Percentiles rank a stretch among this genome's conserved stretches.
Evolutionary conservation across 2,797 vertebrate species (phyloP).

Genomic region (Borostomias antarcticus): DNA sequence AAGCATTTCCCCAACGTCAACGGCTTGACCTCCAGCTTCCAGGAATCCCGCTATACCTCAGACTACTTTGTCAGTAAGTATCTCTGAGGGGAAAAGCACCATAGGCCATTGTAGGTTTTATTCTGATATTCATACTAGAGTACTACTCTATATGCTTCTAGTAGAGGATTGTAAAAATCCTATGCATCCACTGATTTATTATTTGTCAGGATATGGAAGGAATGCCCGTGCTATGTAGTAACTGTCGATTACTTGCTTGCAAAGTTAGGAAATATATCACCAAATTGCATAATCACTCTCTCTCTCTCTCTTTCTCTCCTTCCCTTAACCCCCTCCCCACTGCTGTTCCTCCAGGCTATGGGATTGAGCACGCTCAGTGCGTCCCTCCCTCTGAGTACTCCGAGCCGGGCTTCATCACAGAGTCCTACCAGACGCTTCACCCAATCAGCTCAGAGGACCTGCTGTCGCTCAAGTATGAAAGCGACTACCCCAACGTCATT

Average conservation of each 20-base stretch:
- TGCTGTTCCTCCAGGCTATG: constrained; percentile 83
- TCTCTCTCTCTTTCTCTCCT: constrained; percentile 11
- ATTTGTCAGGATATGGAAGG: neutral
- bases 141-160: neutral
- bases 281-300: constrained; percentile 3
- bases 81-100: constrained; percentile 13
- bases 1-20: constrained; percentile 89
- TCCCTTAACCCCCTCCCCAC: neutral
- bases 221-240: neutral
- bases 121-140: neutral
- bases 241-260: neutral
- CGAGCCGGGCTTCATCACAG: constrained; percentile 99
- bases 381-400: constrained; percentile 98
- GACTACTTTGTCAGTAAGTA: constrained; percentile 99
- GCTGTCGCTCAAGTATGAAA: constrained; percentile 96
- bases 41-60: constrained; percentile 95
- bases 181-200: neutral
- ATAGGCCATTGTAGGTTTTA: neutral
- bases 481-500: constrained; percentile 89
- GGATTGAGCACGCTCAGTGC: constrained; percentile 98
- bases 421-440: constrained; percentile 98
- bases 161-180: too few relatives aligned
- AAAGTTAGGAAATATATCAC: neutral
- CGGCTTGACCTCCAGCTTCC: constrained; percentile 87
- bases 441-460: constrained; percentile 98